Evolutionary conservation across 2,797 vertebrate genomes (phyloP).

Genomic region (Malacoraja senta): DNA sequence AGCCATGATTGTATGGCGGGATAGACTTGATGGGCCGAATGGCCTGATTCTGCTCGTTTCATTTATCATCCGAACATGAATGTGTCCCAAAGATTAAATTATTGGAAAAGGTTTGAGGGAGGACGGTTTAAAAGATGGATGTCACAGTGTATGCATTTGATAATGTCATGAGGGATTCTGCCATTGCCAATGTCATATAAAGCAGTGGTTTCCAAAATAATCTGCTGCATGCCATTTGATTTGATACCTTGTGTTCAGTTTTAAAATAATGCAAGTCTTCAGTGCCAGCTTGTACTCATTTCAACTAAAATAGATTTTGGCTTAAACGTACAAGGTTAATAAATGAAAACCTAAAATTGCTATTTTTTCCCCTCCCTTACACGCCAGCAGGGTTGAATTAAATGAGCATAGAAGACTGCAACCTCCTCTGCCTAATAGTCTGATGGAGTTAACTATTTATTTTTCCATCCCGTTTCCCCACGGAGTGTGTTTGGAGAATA

Average conservation of each 20-base stretch:
- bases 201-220: neutral
- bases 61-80: neutral
- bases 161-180: neutral
- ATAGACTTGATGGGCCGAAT: no score
- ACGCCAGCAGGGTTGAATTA: neutral
- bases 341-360: neutral
- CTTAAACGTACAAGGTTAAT: neutral
- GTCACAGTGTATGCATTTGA: neutral
- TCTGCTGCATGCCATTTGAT: neutral
- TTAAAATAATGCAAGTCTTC: neutral
- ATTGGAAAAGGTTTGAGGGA: constrained; percentile 23
- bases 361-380: neutral
- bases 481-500: neutral
- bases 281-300: neutral
- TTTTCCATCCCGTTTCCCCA: neutral
- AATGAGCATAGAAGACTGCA: no score
- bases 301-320: neutral
- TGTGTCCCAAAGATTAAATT: constrained; percentile 10
- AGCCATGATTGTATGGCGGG: no score
- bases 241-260: neutral
- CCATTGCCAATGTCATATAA: neutral
- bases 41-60: no score
- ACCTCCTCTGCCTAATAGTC: neutral
- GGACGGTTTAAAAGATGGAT: neutral
- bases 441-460: neutral